phyloP scores from a whole-genome alignment of 2,888 invertebrate genomes.

The Holacanthella duospinosa region DNA sequence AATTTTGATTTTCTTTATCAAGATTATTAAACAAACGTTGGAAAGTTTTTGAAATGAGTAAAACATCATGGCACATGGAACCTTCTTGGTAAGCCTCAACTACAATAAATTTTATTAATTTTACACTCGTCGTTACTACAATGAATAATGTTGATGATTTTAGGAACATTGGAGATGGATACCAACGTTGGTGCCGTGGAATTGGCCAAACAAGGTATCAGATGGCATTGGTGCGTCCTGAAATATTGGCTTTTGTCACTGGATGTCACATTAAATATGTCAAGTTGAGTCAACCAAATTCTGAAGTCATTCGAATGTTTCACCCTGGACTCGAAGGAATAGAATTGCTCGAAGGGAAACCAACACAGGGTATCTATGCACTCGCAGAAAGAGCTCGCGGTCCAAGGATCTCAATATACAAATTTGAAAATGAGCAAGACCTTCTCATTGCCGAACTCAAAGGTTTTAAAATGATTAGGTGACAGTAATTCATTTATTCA shows the following conservation, averaged over 20 bases:
- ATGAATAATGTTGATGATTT: background rate
- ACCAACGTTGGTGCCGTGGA: slow-evolving; percentile 13
- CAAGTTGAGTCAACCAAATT: background rate
- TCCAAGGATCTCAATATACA: slow-evolving; percentile 23
- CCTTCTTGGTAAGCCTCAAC: background rate
- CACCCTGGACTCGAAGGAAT: slow-evolving; percentile 26
- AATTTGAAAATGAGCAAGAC: slow-evolving; percentile 12
- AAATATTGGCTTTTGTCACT: slow-evolving; percentile 12
- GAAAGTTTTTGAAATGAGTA: no score
- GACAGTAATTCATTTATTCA: background rate
- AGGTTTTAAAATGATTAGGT: no score
- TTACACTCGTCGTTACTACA: no score
- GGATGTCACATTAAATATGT: slow-evolving; percentile 18
- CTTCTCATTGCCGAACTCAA: slow-evolving; percentile 11
- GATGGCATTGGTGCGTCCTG: slow-evolving; percentile 8
- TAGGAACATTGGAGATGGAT: slow-evolving; percentile 15
- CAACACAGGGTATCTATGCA: slow-evolving; percentile 21
- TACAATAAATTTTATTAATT: no score
- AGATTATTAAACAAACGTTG: no score
- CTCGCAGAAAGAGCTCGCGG: slow-evolving; percentile 26
- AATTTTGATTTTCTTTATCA: no score
- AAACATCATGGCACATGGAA: no score
- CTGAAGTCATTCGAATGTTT: slow-evolving; percentile 21
- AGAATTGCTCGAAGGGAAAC: slow-evolving; percentile 23
- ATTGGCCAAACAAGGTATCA: slow-evolving; percentile 13